Evolutionary conservation across 92 coral and sea anemone species (phyloP), one percentile per base, ranked within the genome.

Genomic region (Bergia puertoricense): DNA sequence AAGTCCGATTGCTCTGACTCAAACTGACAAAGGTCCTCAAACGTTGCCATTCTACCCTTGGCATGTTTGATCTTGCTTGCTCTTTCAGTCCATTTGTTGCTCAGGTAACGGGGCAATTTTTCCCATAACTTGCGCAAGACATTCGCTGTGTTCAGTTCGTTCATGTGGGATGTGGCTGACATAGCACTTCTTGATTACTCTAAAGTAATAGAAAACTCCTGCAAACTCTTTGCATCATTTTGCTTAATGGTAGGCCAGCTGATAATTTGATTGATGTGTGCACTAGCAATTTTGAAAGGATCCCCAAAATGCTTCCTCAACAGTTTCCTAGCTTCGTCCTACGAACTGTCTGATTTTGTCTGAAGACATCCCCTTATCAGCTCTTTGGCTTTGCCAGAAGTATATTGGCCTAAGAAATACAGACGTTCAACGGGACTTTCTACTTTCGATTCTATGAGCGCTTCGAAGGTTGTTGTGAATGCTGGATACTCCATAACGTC

Each of bases 261-360:
- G 11, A 91, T 74, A 51, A 92, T 77, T 45, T 85, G 84, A 36
- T 90, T 77, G 30, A 90, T 89, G 72, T 92, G 81, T n/a, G 94
- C 94, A 83, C 81, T 90, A 14, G 96, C 92, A 68, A 94, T 86
- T 44, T 90, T 90, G 88, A 89, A 92, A 8, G 93, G 93, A 79
- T 94, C 90, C 20, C 96, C 94, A 85, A 89, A 91, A 54, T 90
- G 92, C 23, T 89, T 92, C 90, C 82, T 88, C 57, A 94, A 62
- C 66, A 94, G 78, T 42, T 67, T 65, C 79, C 89, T 89, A 69
- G 96, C 92, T 66, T 94, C 92, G 22, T 45, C 16, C 67, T 92
- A 94, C 9, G 95, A 85, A 30, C 75, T 76, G 54, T 8, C 85
- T 41, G 92, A 46, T 71, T 92, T 94, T 72, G 43, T 90, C 79